Evolutionary conservation across 2,888 invertebrate genomes (phyloP).

Genomic region (Sarcophaga subvicina): DNA sequence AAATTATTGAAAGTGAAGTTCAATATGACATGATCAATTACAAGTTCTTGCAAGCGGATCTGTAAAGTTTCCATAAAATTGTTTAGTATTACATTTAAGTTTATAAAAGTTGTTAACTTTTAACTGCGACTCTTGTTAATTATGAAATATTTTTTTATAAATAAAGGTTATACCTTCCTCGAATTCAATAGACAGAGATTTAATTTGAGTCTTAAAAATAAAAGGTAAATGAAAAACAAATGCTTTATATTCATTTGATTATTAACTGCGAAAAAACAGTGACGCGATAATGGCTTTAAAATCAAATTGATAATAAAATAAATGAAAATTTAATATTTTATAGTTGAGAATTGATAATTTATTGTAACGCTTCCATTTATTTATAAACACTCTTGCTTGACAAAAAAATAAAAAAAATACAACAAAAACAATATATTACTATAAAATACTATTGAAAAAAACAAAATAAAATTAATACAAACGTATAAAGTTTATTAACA

Average conservation of each 20-base stretch:
- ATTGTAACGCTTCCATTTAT: not conserved
- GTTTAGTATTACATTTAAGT: too few species aligned
- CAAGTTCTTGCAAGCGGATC: too few species aligned
- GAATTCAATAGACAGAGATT: not conserved
- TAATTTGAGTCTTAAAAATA: not conserved
- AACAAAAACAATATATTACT: too few species aligned
- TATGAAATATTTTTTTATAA: too few species aligned
- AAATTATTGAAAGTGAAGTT: too few species aligned
- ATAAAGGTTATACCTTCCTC: not conserved
- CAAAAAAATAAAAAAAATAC: not conserved
- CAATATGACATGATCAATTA: too few species aligned
- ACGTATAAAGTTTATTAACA: not conserved
- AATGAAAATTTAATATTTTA: not conserved
- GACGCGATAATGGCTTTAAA: not conserved
- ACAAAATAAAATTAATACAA: not conserved
- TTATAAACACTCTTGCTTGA: not conserved
- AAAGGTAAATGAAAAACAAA: not conserved
- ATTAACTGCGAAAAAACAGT: not conserved
- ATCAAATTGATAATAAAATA: not conserved
- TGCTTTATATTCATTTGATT: not conserved
- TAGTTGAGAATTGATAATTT: not conserved
- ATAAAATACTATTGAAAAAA: not conserved
- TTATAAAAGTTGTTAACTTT: too few species aligned
- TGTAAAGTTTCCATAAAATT: too few species aligned
- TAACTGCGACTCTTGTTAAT: not conserved